Evolutionary conservation across 2,888 invertebrate species (phyloP).

Genomic region (Thereva nobilitata): DNA sequence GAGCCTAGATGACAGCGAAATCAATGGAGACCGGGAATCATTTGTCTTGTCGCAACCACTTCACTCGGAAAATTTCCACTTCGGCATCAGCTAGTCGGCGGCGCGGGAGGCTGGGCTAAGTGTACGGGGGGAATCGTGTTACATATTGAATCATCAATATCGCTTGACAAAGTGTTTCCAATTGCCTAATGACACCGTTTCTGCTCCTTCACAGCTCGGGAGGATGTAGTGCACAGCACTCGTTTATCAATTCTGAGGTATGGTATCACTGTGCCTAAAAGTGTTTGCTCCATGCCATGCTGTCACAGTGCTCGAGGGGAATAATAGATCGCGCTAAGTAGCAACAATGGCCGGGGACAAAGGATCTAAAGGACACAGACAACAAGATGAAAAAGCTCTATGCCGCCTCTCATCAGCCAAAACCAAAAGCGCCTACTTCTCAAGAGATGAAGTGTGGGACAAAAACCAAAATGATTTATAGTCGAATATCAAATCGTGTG

Average conservation of each 20-base stretch:
- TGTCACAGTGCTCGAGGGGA: constrained; percentile 30
- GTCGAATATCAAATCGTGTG: constrained; percentile 34
- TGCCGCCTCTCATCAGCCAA: constrained; percentile 32
- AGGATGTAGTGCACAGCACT: constrained; percentile 7
- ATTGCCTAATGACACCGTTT: constrained; percentile 42
- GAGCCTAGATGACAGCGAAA: constrained; percentile 2
- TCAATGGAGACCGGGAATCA: constrained; percentile 35
- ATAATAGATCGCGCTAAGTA: constrained; percentile 40
- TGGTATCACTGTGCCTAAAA: constrained; percentile 26
- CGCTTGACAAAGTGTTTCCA: constrained; percentile 41
- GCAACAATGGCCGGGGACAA: constrained; percentile 36
- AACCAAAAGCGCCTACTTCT: constrained; percentile 13
- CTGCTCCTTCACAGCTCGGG: constrained; percentile 17
- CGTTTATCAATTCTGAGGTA: constrained; percentile 16
- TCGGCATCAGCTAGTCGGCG: too few relatives aligned
- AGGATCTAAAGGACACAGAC: constrained; percentile 9
- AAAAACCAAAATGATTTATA: constrained; percentile 35
- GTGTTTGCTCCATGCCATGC: constrained; percentile 31
- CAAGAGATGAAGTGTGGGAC: constrained; percentile 3
- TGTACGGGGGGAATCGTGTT: constrained; percentile 4
- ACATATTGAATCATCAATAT: constrained; percentile 40
- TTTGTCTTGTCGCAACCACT: constrained; percentile 36
- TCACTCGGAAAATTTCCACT: too few relatives aligned
- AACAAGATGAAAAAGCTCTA: constrained; percentile 16
- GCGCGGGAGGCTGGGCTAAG: not conserved